Conservation (phyloP, 2,797 vertebrate genomes). For the Lagorchestes hirsutus region DNA sequence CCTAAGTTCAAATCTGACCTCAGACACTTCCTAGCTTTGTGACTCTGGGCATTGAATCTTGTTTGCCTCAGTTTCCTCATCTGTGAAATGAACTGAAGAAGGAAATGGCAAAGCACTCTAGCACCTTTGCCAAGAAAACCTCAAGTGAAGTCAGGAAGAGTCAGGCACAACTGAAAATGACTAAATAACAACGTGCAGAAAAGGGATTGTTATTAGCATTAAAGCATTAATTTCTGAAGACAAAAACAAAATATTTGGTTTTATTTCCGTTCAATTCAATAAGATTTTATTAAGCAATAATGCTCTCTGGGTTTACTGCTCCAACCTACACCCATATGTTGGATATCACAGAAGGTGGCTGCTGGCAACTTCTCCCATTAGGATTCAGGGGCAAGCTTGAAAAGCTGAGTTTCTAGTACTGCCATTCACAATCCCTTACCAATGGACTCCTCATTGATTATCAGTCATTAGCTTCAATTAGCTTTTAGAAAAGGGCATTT, state of each 20-base stretch:
- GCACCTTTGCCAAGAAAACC: neutral
- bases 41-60: neutral
- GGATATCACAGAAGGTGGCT: neutral
- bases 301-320: neutral
- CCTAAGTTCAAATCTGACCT: neutral
- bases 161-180: neutral
- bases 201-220: neutral
- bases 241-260: neutral
- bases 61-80: neutral
- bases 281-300: neutral
- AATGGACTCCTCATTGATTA: neutral
- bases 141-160: neutral
- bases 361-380: neutral
- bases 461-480: neutral
- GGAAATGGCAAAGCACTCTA: neutral
- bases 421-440: neutral
- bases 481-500: neutral
- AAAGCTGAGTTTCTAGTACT: neutral
- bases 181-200: neutral
- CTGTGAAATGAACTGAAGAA: neutral
- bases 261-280: neutral
- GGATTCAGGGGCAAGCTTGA: neutral
- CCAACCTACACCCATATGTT: neutral
- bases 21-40: neutral
- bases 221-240: neutral